These are phyloP conservation scores for Hassar affinis DNA, from an alignment of 2,113 vertebrate genomes.

Conservation along the genomic window DNA sequence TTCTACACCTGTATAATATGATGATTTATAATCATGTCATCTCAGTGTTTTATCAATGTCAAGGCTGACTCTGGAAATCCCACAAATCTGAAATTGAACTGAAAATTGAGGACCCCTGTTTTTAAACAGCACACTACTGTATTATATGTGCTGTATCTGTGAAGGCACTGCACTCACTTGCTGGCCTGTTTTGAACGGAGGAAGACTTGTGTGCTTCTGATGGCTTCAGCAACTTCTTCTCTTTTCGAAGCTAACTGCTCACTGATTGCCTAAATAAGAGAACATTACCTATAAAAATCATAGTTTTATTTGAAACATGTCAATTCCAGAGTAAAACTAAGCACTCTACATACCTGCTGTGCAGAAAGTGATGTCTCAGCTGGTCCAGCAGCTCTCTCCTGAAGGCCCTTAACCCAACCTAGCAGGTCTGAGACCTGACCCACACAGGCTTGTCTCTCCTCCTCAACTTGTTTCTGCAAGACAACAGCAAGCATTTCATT, in stretches of 20 bases:
- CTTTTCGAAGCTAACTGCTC: constrained; percentile 86
- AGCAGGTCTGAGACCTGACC: constrained; percentile 89
- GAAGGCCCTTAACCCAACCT: constrained; percentile 82
- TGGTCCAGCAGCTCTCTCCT: constrained; percentile 70
- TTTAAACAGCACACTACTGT: background rate
- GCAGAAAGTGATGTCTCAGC: constrained; percentile 85
- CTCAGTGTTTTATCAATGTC: background rate
- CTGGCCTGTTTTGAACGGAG: constrained; percentile 87
- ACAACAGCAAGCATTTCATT: background rate
- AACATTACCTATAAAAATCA: background rate
- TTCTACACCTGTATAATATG: background rate
- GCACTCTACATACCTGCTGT: constrained; percentile 78
- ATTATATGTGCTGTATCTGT: background rate
- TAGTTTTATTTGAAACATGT: background rate
- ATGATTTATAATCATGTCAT: background rate
- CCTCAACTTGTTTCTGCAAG: constrained; percentile 92
- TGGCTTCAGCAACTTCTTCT: constrained; percentile 86
- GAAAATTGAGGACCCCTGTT: background rate
- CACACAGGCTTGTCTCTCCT: constrained; percentile 88
- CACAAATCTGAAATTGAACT: no score
- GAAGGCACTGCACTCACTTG: constrained; percentile 82
- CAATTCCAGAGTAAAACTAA: background rate
- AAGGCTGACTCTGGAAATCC: no score
- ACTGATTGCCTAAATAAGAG: constrained; percentile 74
- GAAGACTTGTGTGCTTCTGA: constrained; percentile 90